Evolutionary conservation across 2,797 vertebrate species (phyloP).

Genomic region (Poliocrania exsul): DNA sequence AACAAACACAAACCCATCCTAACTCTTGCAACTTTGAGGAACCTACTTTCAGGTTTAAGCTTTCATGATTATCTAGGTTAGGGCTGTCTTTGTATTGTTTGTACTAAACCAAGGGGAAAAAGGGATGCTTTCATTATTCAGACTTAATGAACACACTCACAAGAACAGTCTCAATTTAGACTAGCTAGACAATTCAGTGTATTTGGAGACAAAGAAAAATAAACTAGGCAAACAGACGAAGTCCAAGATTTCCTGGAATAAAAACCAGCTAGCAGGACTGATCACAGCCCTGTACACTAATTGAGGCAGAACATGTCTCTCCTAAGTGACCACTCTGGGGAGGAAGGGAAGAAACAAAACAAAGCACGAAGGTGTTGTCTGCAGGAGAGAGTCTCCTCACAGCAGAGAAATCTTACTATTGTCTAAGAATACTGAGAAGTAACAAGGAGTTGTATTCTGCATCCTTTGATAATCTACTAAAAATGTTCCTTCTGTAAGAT

Average conservation of each 20-base stretch:
- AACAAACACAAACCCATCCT: rapidly evolving
- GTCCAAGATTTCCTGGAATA: neutral
- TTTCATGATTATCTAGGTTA: neutral
- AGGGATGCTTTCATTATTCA: neutral
- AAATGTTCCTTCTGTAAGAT: neutral
- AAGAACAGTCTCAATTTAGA: neutral
- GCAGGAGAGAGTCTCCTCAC: neutral
- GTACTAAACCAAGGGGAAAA: neutral
- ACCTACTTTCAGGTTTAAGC: neutral
- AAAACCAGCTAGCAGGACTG: neutral
- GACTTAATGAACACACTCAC: neutral
- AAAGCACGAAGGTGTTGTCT: neutral
- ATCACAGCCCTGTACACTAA: neutral
- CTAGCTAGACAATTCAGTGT: neutral
- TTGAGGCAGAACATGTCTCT: neutral
- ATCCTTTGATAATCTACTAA: neutral
- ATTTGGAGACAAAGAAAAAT: neutral
- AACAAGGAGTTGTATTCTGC: neutral
- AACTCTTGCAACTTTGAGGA: neutral
- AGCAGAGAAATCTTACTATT: neutral
- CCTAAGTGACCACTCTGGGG: neutral
- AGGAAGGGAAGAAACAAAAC: neutral
- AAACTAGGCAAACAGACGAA: neutral
- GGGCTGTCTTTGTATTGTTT: neutral
- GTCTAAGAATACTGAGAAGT: neutral